Conservation (phyloP, 2,113 vertebrate species). For the Phyllopteryx taeniolatus region DNA sequence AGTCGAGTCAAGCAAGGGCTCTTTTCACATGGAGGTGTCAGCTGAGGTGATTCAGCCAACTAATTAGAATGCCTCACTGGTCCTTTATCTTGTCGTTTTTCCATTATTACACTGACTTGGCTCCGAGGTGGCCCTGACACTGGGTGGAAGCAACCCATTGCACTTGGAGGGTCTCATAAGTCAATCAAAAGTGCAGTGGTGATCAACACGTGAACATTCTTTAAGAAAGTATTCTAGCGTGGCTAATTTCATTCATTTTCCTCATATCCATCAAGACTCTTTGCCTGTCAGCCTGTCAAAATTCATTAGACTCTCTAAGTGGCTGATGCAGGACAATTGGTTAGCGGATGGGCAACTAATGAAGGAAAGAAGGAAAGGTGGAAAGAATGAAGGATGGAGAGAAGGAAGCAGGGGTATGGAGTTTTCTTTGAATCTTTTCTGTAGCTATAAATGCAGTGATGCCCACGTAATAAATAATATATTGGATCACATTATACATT, state of each 20-base stretch:
- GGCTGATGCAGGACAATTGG: constrained; percentile 38
- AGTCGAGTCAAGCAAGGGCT: background rate
- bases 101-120: background rate
- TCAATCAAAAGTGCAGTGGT: constrained; percentile 31
- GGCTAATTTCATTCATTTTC: constrained; percentile 36
- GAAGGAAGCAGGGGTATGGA: constrained; percentile 50
- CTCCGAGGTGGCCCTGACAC: constrained; percentile 16
- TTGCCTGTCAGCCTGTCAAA: constrained; percentile 46
- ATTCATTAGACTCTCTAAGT: constrained; percentile 48
- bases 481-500: constrained; percentile 43
- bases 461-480: constrained; percentile 53
- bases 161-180: constrained; percentile 14
- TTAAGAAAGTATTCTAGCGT: constrained; percentile 17
- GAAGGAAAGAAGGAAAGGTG: background rate
- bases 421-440: constrained; percentile 54
- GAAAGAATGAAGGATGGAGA: background rate
- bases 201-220: constrained; percentile 35
- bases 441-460: constrained; percentile 44
- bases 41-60: constrained; percentile 7
- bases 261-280: constrained; percentile 26
- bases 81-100: background rate
- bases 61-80: constrained; percentile 2
- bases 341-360: constrained; percentile 61
- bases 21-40: background rate
- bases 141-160: constrained; percentile 11